phyloP scores from a whole-genome alignment of 2,888 invertebrate species.

The Drosophila pseudotalamancana region DNA sequence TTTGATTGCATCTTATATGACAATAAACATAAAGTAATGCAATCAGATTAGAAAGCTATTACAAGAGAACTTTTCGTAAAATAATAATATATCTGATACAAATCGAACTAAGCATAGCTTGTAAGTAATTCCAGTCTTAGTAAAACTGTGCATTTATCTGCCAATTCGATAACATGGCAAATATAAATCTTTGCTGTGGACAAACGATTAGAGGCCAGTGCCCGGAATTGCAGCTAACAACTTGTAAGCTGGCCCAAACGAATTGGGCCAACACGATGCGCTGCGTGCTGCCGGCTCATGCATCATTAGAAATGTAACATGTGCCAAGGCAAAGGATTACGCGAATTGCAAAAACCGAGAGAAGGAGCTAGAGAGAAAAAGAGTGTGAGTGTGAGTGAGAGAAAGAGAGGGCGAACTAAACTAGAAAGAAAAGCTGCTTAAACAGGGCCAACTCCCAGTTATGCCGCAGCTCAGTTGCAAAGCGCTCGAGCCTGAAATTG shows the following conservation, averaged over 20 bases:
- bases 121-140: no score
- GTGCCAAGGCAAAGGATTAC: constrained; percentile 63
- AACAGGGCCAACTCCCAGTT: constrained; percentile 32
- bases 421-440: constrained; percentile 1
- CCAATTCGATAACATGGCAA: constrained; percentile 11
- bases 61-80: no score
- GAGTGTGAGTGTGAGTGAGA: no score
- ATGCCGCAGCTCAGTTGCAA: constrained; percentile 35
- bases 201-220: constrained; percentile 40
- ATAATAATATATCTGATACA: no score
- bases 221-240: constrained; percentile 41
- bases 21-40: no score
- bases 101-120: no score
- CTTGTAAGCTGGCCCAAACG: constrained; percentile 31
- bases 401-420: neutral
- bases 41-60: no score
- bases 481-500: constrained; percentile 75
- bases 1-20: no score
- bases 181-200: constrained; percentile 30
- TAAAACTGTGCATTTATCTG: neutral
- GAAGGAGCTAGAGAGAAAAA: no score
- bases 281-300: constrained; percentile 61
- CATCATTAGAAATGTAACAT: constrained; percentile 73
- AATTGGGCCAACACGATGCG: constrained; percentile 34
- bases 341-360: constrained; percentile 47